These are phyloP conservation scores for Microdon myrmicae DNA, from an alignment of 2,888 invertebrate genomes.

Conservation along the genomic window DNA sequence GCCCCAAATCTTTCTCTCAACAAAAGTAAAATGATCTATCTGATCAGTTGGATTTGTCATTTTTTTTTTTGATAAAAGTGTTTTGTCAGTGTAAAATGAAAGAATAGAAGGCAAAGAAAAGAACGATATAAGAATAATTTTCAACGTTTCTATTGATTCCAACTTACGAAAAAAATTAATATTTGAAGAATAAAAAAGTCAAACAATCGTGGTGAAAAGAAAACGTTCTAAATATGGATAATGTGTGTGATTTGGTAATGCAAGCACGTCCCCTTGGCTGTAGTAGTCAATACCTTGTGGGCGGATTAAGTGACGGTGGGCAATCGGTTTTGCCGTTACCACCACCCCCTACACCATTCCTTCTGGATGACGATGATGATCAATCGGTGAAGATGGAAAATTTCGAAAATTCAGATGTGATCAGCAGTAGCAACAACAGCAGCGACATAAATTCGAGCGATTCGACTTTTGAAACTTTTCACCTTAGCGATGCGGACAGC, in stretches of 20 bases:
- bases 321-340: conserved; percentile 14
- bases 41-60: conserved; percentile 44
- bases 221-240: conserved; percentile 32
- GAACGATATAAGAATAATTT: too few species aligned
- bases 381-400: conserved; percentile 23
- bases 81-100: conserved; percentile 23
- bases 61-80: conserved; percentile 34
- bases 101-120: conserved; percentile 9
- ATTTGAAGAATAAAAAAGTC: too few species aligned
- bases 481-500: conserved; percentile 19
- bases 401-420: conserved; percentile 40
- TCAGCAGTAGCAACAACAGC: conserved; percentile 40
- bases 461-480: conserved; percentile 40
- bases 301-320: conserved; percentile 31
- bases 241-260: conserved; percentile 28
- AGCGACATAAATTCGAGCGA: conserved; percentile 43
- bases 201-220: too few species aligned
- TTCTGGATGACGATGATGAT: conserved; percentile 37
- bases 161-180: too few species aligned
- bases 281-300: conserved; percentile 40
- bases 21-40: conserved; percentile 46
- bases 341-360: conserved; percentile 9
- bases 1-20: conserved; percentile 31
- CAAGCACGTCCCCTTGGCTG: conserved; percentile 23
- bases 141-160: too few species aligned